A percentile compares a stretch with the other conserved stretches of the same genome.
Conservation (phyloP, 2,113 vertebrate genomes). For the Erythrocercus mccallii region DNA sequence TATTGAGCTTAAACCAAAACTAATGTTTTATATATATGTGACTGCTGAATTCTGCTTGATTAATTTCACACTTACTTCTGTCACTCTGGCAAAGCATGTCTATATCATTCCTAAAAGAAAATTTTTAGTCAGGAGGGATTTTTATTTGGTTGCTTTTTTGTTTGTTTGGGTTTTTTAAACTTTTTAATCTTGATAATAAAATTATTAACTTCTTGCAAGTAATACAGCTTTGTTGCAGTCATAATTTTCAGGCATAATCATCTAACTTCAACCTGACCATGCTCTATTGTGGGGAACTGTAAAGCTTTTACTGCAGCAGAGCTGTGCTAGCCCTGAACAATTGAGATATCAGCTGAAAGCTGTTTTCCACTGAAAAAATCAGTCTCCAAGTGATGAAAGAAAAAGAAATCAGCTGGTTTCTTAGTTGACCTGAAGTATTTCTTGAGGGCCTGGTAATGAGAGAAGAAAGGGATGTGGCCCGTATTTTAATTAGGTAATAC, state of each 20-base stretch:
- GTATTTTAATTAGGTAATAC: neutral
- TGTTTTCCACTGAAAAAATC: neutral
- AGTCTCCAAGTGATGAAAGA: neutral
- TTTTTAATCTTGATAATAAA: neutral
- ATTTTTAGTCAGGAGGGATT: neutral
- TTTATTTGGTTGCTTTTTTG: neutral
- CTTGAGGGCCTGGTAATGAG: neutral
- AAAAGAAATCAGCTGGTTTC: neutral
- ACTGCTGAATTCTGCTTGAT: slow-evolving; percentile 18
- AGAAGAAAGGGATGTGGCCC: neutral
- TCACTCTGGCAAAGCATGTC: neutral
- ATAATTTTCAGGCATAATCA: neutral
- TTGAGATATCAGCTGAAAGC: neutral
- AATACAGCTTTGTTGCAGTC: neutral
- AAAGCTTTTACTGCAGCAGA: neutral
- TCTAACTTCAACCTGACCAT: neutral
- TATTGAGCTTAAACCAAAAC: neutral
- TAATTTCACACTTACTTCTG: slow-evolving; percentile 29
- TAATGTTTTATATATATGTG: neutral
- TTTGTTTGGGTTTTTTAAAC: too few relatives aligned
- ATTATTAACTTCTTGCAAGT: neutral
- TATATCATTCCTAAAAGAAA: neutral
- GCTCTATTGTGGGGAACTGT: neutral
- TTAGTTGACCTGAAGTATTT: neutral
- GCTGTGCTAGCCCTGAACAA: neutral